phyloP scores from a whole-genome alignment of 2,888 invertebrate genomes.

The Neuroscelio doddi region DNA sequence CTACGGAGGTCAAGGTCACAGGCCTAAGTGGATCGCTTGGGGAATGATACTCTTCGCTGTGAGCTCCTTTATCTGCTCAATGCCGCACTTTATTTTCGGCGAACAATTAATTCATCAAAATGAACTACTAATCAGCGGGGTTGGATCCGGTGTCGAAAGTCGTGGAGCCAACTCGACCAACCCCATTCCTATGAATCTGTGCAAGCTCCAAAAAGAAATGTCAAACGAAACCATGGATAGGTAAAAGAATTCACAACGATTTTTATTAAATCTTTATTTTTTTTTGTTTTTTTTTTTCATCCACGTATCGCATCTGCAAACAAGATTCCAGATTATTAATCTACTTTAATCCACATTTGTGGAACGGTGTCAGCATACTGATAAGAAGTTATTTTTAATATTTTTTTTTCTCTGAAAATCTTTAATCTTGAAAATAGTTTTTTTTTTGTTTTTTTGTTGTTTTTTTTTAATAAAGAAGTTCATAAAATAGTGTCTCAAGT shows the following conservation, averaged over 20 bases:
- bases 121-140: constrained; percentile 69
- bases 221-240: constrained; percentile 57
- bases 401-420: no score
- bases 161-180: constrained; percentile 58
- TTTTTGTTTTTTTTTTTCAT: constrained; percentile 8
- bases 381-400: no score
- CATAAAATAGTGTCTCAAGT: no score
- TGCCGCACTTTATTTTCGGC: constrained; percentile 91
- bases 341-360: background rate
- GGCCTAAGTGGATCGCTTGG: constrained; percentile 94
- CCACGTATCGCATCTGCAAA: constrained; percentile 15
- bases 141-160: constrained; percentile 56
- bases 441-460: no score
- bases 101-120: constrained; percentile 79
- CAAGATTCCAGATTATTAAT: constrained; percentile 38
- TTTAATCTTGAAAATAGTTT: no score
- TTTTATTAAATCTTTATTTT: no score
- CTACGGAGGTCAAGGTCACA: constrained; percentile 91
- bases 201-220: constrained; percentile 52
- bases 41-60: constrained; percentile 92
- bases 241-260: constrained; percentile 49
- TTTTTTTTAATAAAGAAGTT: no score
- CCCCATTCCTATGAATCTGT: constrained; percentile 64
- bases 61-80: constrained; percentile 88
- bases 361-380: constrained; percentile 25